Evolutionary conservation across 2,113 vertebrate genomes (phyloP), one percentile per base, ranked within the genome.

Genomic region (Siphamia tubifer): DNA sequence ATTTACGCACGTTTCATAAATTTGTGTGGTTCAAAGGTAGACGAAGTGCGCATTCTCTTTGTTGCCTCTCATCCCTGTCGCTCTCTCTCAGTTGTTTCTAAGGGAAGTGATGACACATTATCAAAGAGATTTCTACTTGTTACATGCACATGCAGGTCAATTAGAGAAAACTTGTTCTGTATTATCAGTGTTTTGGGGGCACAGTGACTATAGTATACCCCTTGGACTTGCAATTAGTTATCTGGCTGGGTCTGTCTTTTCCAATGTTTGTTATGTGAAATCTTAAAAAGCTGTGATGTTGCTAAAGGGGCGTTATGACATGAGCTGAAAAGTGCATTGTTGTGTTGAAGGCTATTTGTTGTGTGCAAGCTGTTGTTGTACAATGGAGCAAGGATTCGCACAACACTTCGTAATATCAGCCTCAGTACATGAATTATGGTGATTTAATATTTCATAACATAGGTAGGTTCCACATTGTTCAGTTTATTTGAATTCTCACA

Each of bases 51-150:
- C 16, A 31, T 40, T 36, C 43, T 40, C 48, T 66, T 20, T 54
- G 60, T n/a, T 51, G 45, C 58, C 43, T 77, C 13, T 6, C 30
- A 42, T 65, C 34, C 19, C 57, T 53, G 58, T 54, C 30, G 40
- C 17, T 71, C 39, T 76, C 39, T 76, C 21, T 43, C 15, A 1
- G 17, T 45, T 15, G n/a, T 58, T 40, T 55, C 4, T 5, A 36
- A 38, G 28, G 47, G 17, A 57, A 55, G 49, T 76, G 89, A 77
- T 81, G 85, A 86, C 83, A 87, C 52, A 61, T 49, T 55, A 80
- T 82, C 81, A 85, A 80, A 86, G 76, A 42, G 64, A 79, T 84
- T 86, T 82, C 63, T 76, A 10, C 66, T 61, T 68, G 65, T 77
- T 69, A 62, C 82, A 56, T 20, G 40, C 67, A 77, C 82, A 80